phyloP scores from a whole-genome alignment of 92 coral and sea anemone species.

The Virgularia gustaviana region DNA sequence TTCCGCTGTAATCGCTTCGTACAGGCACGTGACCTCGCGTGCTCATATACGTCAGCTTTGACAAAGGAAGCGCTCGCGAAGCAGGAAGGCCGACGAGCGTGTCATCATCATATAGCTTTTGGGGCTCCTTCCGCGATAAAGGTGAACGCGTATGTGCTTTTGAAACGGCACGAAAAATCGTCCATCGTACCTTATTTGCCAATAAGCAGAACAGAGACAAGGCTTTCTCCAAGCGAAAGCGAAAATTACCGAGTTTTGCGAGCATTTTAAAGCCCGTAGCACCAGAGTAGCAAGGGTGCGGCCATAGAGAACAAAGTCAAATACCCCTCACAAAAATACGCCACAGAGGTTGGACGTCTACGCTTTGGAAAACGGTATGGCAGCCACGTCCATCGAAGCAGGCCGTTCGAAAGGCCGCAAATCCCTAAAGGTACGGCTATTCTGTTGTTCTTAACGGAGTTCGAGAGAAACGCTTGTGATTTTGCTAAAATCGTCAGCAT shows the following conservation, averaged over 20 bases:
- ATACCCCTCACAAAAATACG: slow-evolving; percentile 1
- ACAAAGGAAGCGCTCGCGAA: no score
- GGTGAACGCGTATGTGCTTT: background rate
- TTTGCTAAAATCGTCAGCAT: slow-evolving; percentile 17
- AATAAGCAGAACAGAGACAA: background rate
- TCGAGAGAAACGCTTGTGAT: background rate
- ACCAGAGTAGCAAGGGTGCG: slow-evolving; percentile 32
- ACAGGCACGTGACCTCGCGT: slow-evolving; percentile 22
- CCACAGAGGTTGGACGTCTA: background rate
- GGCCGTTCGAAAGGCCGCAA: slow-evolving; percentile 28
- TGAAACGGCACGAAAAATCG: slow-evolving; percentile 7
- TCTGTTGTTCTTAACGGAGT: background rate
- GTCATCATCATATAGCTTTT: background rate
- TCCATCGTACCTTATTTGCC: background rate
- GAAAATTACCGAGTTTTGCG: background rate
- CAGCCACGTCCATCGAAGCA: slow-evolving; percentile 27
- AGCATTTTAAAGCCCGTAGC: slow-evolving; percentile 7
- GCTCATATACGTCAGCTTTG: slow-evolving; percentile 23
- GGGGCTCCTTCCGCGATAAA: slow-evolving; percentile 18
- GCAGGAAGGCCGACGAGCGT: background rate
- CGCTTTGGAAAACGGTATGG: slow-evolving; percentile 11
- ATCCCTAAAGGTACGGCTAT: slow-evolving; percentile 10
- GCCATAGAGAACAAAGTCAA: slow-evolving; percentile 19
- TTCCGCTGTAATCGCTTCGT: slow-evolving; percentile 17
- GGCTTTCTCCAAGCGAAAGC: slow-evolving; percentile 29